phyloP scores from a whole-genome alignment of 2,113 vertebrate species.

The Prunella himalayana region DNA sequence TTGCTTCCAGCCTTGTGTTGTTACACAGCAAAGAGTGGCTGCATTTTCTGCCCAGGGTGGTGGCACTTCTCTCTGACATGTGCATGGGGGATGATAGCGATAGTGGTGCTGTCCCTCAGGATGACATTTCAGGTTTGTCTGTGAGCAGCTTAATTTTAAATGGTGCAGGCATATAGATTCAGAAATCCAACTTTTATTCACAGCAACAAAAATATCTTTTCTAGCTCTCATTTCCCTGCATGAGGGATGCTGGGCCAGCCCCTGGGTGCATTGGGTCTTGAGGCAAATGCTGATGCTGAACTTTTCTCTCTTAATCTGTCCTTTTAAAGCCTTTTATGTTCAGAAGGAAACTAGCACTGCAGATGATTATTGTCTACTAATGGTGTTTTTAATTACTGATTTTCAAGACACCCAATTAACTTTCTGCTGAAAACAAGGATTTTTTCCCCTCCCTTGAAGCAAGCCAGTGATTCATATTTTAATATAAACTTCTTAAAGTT shows the following conservation, averaged over 20 bases:
- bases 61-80: neutral
- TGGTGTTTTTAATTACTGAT: slow-evolving; percentile 21
- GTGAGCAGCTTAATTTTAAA: neutral
- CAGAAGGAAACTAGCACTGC: neutral
- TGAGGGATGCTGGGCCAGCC: neutral
- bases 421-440: slow-evolving; percentile 16
- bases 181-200: neutral
- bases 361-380: slow-evolving; percentile 4
- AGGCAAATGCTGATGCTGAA: slow-evolving; percentile 30
- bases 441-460: neutral
- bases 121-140: neutral
- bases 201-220: neutral
- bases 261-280: neutral
- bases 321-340: slow-evolving; percentile 9
- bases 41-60: neutral
- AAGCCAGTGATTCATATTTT: neutral
- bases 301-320: neutral
- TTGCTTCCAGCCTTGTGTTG: neutral
- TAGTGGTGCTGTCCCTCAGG: neutral
- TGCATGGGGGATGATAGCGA: fast-evolving
- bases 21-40: neutral
- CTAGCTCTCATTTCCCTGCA: neutral
- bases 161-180: neutral
- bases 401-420: neutral
- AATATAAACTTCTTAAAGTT: neutral